These are phyloP conservation scores for Drosophila sordidula DNA, from an alignment of 2,888 invertebrate genomes.

Conservation along the genomic window DNA sequence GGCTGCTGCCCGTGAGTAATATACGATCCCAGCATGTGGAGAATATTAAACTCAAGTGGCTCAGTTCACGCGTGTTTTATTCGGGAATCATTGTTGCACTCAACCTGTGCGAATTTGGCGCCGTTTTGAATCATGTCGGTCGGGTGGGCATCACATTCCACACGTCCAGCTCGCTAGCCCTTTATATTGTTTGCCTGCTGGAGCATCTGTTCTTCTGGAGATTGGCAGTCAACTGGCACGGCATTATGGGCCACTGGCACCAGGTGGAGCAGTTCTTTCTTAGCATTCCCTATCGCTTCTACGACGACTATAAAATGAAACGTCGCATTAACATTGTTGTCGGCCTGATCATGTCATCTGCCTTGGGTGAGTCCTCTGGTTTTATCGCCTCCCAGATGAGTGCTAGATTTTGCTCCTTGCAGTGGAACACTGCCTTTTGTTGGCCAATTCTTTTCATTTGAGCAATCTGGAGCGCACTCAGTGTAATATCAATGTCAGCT, in stretches of 20 bases:
- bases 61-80: slow-evolving; percentile 72
- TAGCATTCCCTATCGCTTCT: slow-evolving; percentile 79
- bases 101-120: slow-evolving; percentile 76
- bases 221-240: slow-evolving; percentile 83
- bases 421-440: slow-evolving; percentile 80
- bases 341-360: slow-evolving; percentile 69
- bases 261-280: slow-evolving; percentile 82
- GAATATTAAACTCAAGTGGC: slow-evolving; percentile 76
- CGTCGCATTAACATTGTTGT: slow-evolving; percentile 71
- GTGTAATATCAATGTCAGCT: slow-evolving; percentile 78
- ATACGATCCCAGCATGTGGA: slow-evolving; percentile 59
- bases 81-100: slow-evolving; percentile 62
- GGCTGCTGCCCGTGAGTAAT: slow-evolving; percentile 80
- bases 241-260: slow-evolving; percentile 79
- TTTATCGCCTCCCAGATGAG: not conserved
- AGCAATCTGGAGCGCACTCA: slow-evolving; percentile 74
- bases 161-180: slow-evolving; percentile 72
- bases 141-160: slow-evolving; percentile 74
- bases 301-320: slow-evolving; percentile 78
- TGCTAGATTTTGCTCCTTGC: not conserved
- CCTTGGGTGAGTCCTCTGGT: slow-evolving; percentile 64
- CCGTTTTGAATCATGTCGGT: slow-evolving; percentile 65
- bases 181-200: slow-evolving; percentile 78
- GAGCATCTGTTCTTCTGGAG: slow-evolving; percentile 82
- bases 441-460: slow-evolving; percentile 71